Evolutionary conservation across 1,140 invertebrate genomes (phyloP), one percentile per base, ranked within the genome.

Genomic region (Melipona quadrifasciata): DNA sequence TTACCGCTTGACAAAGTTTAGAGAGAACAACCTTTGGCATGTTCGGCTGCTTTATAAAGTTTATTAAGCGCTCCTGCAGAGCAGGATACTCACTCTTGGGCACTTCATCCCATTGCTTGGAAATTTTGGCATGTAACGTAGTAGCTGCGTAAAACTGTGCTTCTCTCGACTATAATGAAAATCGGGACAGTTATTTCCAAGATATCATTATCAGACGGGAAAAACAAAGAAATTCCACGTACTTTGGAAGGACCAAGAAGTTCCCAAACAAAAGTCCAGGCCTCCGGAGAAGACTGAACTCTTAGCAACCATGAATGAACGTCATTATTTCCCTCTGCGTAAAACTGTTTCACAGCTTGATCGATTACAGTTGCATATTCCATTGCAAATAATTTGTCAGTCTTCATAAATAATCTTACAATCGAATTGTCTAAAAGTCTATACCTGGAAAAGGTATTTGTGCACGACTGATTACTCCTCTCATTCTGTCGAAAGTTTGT

Each of bases 131-230:
- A 90, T 99, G 97, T 64, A 99, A 93, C 72, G 98, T 98, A 74
- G 97, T 98, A 14, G 98, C 98, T 80, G 97, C 98, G 96, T 98
- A 99, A 95, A 98, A 99, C 94, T 99, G 98, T 10, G 98, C 97
- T 95, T 99, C 98, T 78, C 96, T 96, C 68, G 96, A 95, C 98
- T 99, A 92, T 76, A 96, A 95, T 2, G 16, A 21, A 34, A 31
- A 12, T 16, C 1, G 58, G 1, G 39, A 57, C 27, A 19, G 1
- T 79, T 71, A 55, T 21, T 39, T 19, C 10, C 0, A 27, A 16
- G 72, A 72, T 31, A 53, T 8, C 0, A n/a, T 24, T 55, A 31
- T 47, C 24, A 34, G 1, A 27, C 19, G 6, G 0, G 0, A 53
- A 12, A 34, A 67, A 1, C 0, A 75, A 39, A 47, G 11, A 53